phyloP scores from a whole-genome alignment of 35 echinoderm and acorn worm species.

The Strongylocentrotus purpuratus region DNA sequence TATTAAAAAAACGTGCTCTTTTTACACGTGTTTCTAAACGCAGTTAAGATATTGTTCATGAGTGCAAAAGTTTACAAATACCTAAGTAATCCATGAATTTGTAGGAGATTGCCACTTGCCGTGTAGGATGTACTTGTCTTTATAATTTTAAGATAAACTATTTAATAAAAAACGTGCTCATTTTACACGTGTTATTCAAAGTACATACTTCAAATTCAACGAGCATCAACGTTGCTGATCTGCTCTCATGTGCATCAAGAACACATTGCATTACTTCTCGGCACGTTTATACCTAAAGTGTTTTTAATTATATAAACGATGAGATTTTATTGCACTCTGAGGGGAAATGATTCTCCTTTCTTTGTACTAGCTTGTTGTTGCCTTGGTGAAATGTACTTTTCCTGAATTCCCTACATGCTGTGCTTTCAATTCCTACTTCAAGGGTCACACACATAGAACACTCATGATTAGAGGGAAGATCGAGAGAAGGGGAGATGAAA shows the following conservation, averaged over 20 bases:
- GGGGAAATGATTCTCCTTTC: not conserved
- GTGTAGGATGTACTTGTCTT: not conserved
- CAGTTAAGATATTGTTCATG: not conserved
- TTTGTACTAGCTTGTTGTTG: no score
- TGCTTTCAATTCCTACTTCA: not conserved
- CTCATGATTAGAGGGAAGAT: not conserved
- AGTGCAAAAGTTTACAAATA: not conserved
- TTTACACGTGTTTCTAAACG: not conserved
- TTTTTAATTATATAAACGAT: not conserved
- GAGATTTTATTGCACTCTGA: not conserved
- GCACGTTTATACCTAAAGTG: not conserved
- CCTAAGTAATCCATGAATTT: not conserved
- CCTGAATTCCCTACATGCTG: not conserved
- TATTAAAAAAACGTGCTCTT: not conserved
- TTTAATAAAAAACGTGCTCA: not conserved
- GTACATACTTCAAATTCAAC: not conserved
- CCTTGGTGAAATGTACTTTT: not conserved
- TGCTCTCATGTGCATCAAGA: not conserved
- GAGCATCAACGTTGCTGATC: not conserved
- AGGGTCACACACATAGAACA: not conserved
- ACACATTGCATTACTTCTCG: not conserved
- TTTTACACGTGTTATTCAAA: not conserved
- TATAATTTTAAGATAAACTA: no score
- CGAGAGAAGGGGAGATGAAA: not conserved
- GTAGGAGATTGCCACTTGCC: not conserved